Evolutionary conservation across 2,888 invertebrate species (phyloP).

Genomic region (Agrotis clavis): DNA sequence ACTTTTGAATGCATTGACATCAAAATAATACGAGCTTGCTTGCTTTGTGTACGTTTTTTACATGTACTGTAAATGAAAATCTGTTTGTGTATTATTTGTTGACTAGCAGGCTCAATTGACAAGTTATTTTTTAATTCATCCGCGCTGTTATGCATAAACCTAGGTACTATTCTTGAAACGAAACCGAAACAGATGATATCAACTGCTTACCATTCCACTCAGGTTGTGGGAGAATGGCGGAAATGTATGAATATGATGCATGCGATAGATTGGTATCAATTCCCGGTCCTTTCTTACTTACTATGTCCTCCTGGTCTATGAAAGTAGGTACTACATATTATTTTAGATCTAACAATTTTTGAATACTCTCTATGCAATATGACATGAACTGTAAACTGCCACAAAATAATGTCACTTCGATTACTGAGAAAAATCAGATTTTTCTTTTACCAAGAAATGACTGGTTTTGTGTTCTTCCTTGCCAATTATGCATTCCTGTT

Average conservation of each 20-base stretch:
- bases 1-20: slow-evolving; percentile 54
- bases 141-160: neutral
- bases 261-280: slow-evolving; percentile 39
- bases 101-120: neutral
- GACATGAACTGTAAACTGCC: slow-evolving; percentile 1
- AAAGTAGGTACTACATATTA: too few species aligned
- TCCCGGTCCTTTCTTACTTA: slow-evolving; percentile 39
- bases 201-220: slow-evolving; percentile 46
- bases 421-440: neutral
- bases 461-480: neutral
- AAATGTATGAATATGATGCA: slow-evolving; percentile 43
- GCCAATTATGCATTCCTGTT: slow-evolving; percentile 4
- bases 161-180: slow-evolving; percentile 21
- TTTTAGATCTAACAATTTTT: too few species aligned
- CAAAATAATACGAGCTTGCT: slow-evolving; percentile 39
- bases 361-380: slow-evolving; percentile 1
- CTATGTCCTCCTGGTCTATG: slow-evolving; percentile 54
- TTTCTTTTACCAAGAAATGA: neutral
- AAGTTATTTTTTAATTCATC: neutral
- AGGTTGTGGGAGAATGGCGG: slow-evolving; percentile 44
- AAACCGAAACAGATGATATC: slow-evolving; percentile 40
- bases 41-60: slow-evolving; percentile 18
- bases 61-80: neutral
- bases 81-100: slow-evolving; percentile 9
- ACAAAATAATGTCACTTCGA: neutral